Percentiles rank a stretch among this genome's conserved stretches.
Conservation (phyloP, 2,113 vertebrate species). For the Onychorhynchus coronatus region DNA sequence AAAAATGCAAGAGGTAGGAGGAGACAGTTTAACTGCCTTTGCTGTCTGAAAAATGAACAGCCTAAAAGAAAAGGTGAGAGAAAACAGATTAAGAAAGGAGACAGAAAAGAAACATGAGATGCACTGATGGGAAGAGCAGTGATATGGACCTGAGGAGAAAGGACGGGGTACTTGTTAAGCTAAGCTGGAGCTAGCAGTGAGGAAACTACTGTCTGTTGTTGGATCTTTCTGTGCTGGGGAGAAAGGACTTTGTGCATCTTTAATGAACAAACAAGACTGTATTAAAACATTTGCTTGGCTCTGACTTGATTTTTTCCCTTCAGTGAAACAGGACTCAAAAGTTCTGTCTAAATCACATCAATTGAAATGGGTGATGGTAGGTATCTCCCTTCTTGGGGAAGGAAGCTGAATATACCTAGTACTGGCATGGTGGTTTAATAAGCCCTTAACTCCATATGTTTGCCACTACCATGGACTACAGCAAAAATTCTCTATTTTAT, state of each 20-base stretch:
- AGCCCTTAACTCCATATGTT: neutral
- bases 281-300: neutral
- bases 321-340: neutral
- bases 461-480: neutral
- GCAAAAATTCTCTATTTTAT: neutral
- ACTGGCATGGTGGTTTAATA: neutral
- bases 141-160: neutral
- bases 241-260: neutral
- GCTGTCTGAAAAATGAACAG: constrained; percentile 6
- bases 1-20: neutral
- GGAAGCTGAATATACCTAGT: neutral
- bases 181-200: neutral
- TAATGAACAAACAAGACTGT: neutral
- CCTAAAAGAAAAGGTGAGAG: neutral
- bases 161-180: neutral
- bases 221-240: neutral
- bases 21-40: neutral
- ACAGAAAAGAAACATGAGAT: neutral
- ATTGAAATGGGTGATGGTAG: neutral
- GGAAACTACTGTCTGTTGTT: neutral
- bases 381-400: neutral
- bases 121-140: neutral
- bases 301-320: neutral
- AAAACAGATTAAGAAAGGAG: neutral
- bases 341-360: neutral